phyloP scores from a whole-genome alignment of 2,113 vertebrate species.

The Thomomys bottae region DNA sequence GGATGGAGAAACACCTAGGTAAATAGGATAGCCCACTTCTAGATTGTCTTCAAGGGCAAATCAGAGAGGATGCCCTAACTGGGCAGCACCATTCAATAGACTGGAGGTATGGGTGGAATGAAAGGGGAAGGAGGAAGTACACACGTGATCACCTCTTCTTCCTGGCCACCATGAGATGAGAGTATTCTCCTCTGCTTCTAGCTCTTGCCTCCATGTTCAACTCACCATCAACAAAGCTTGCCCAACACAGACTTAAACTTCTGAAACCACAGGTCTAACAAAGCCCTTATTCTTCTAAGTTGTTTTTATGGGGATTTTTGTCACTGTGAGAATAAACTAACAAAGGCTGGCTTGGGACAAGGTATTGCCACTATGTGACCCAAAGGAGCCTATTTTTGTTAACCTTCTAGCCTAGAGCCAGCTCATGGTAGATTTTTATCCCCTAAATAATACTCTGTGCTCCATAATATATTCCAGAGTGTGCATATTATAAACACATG shows the following conservation, averaged over 20 bases:
- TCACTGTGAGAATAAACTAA: background rate
- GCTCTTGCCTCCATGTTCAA: background rate
- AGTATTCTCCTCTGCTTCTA: background rate
- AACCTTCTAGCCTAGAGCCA: background rate
- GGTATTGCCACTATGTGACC: background rate
- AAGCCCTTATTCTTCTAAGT: background rate
- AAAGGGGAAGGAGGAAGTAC: background rate
- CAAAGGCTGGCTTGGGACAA: background rate
- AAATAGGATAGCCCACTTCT: background rate
- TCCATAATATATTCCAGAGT: background rate
- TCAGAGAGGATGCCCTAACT: background rate
- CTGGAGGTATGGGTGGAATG: background rate
- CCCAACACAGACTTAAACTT: background rate
- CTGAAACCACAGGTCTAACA: background rate
- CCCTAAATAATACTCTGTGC: background rate
- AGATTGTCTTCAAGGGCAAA: background rate
- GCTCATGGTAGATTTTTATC: background rate
- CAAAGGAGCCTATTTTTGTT: background rate
- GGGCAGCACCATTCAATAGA: background rate
- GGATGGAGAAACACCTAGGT: background rate
- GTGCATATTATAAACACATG: background rate
- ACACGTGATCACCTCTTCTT: background rate
- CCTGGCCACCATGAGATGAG: background rate
- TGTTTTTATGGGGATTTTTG: background rate
- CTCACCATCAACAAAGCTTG: background rate